Evolutionary conservation across 37 sponge, comb jelly and placozoan species (phyloP).

Genomic region (Haliclona indistincta): DNA sequence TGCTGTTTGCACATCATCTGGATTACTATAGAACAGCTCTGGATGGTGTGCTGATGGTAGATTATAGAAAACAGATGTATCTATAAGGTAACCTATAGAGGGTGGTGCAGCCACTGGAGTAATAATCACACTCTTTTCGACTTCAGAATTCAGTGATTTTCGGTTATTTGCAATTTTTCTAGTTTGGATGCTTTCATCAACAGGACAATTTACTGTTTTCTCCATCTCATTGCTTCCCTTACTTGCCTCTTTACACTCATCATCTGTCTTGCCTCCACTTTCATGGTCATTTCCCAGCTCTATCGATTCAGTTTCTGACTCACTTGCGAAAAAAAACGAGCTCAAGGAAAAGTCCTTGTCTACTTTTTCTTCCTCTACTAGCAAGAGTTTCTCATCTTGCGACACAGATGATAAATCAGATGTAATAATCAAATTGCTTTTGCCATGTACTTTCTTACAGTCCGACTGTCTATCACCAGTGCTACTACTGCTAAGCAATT

Average conservation of each 20-base stretch:
- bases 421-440: too few relatives aligned
- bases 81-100: constrained; percentile 5
- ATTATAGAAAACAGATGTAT: constrained; percentile 7
- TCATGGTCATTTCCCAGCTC: neutral
- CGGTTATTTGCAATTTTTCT: too few relatives aligned
- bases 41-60: constrained; percentile 20
- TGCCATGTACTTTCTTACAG: too few relatives aligned
- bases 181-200: neutral
- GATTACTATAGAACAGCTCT: constrained; percentile 55
- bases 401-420: too few relatives aligned
- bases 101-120: constrained; percentile 12
- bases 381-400: neutral
- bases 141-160: neutral
- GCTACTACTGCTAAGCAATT: too few relatives aligned
- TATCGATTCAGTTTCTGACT: neutral
- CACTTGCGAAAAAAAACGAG: too few relatives aligned
- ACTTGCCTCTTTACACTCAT: too few relatives aligned
- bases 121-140: neutral
- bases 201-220: neutral
- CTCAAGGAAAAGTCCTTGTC: too few relatives aligned
- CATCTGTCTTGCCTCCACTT: neutral
- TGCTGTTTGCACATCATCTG: constrained; percentile 50
- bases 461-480: too few relatives aligned
- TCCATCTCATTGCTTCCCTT: neutral
- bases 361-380: neutral